Base-by-base conservation (phyloP, 2,888 invertebrate genomes). In the Andrena haemorrhoa region DNA sequence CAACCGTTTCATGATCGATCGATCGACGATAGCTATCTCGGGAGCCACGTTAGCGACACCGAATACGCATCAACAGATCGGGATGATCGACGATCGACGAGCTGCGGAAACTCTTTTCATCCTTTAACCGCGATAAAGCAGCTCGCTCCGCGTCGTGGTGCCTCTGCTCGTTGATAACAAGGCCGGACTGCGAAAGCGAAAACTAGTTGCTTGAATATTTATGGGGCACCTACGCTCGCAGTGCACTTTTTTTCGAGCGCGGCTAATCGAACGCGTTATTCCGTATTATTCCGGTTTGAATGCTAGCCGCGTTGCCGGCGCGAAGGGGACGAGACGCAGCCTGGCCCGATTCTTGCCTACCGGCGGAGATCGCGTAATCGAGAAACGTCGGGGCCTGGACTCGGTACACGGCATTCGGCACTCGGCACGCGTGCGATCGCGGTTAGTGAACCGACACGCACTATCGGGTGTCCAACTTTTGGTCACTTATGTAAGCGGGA, bases 151-250 rank as follows among this genome's bases (percentile, higher is more conserved):
- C 7, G 33, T 8, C 29, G 31, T 7, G 31, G 31, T 10, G 12
- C 60, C 20, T 53, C n/a, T 20, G 8, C 8, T 35, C 33, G 20
- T 29, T 58, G 29, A 58, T 26, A 61, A 61, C 61, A 61, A 61
- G 61, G 35, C 33, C 61, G 33, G 7, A 29, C 10, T 61, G 23
- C 41, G 29, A 31, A 20, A 29, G 29, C 47, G 26, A 49, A 49
- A 56, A 64, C 51, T 60, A 20, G 51, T 60, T 41, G 10, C 26
- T 31, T 53, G 31, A 65, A 63, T 72, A 72, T 78, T 78, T 29
- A 68, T 65, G 35, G 53, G 47, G 35, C 61, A 47, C 61, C 65
- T 49, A 72, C 33, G 58, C 51, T 47, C 20, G 35, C 7, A 10
- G 23, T 16, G 23, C 49, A 41, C 10, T 68, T 65, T 60, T 65